Evolutionary conservation across 2,113 vertebrate species (phyloP).

Genomic region (Chionomys nivalis): DNA sequence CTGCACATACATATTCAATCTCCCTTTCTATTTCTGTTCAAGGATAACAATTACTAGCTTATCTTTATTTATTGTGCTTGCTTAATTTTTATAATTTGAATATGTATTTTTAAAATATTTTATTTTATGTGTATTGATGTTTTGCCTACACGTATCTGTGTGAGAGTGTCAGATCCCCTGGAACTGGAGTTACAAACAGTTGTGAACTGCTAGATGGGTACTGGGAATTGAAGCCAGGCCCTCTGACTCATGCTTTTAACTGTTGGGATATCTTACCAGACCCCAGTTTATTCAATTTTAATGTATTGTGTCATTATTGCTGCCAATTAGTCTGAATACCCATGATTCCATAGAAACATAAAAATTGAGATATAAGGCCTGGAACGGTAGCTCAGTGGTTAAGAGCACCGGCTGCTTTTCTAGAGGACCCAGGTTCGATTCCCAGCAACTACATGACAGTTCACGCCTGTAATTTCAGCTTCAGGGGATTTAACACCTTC

Average conservation of each 20-base stretch:
- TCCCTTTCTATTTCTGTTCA: neutral
- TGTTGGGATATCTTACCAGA: neutral
- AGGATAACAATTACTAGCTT: constrained; percentile 32
- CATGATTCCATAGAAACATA: constrained; percentile 15
- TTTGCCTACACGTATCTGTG: neutral
- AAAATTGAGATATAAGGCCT: neutral
- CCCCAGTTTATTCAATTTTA: constrained; percentile 8
- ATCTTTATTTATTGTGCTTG: constrained; percentile 18
- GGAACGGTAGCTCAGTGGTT: neutral
- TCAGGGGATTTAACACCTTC: no score
- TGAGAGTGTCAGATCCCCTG: neutral
- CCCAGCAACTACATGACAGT: neutral
- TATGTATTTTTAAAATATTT: neutral
- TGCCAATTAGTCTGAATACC: neutral
- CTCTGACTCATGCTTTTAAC: neutral
- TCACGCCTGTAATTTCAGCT: neutral
- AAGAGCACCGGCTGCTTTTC: neutral
- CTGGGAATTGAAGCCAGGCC: neutral
- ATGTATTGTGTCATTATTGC: neutral
- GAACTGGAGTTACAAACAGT: neutral
- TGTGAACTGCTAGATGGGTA: neutral
- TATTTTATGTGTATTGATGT: neutral
- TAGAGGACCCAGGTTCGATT: neutral
- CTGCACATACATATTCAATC: neutral
- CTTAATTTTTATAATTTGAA: neutral